Base-by-base conservation (phyloP, 2,888 invertebrate species). In the Thymelicus acteon region DNA sequence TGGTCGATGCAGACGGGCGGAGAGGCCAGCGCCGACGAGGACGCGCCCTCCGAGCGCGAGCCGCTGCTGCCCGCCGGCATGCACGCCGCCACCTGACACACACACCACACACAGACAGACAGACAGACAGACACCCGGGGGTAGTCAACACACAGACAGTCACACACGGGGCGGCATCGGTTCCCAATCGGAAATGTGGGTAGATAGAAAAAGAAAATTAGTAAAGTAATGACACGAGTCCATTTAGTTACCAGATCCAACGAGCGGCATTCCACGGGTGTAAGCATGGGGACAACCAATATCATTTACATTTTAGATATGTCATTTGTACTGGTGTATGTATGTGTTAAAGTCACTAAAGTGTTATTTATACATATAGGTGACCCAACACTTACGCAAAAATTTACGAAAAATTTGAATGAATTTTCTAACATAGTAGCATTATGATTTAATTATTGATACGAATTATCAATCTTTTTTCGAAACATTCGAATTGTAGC, bases 1-100 rank as follows among this genome's bases (percentile, higher is more conserved):
- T 96, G 95, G 88, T 96, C 96, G 91, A 96, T 95, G 96, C 96
- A 96, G 93, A 96, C 96, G 95, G 96, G 96, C 85, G 95, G 95
- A 84, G 95, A 82, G 76, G 95, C 91, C 65, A 95, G 93, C 78
- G 95, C 95, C 87, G 89, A 81, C 73, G 78, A 79, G 64, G 73
- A 71, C n/a, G 78, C 86, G 72, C 81, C 72, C 86, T 86, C 85
- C 87, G 86, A 91, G 65, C 79, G 72, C 39, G 77, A 82, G 72
- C 75, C 75, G 80, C 87, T 94, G 94, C 91, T 92, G 89, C 90
- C 94, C 78, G 88, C 84, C 54, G 86, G 94, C 95, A 91, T 92
- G 90, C 89, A 94, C 80, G 87, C 84, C n/a, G 86, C 82, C 58
- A 86, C 78, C 88, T 88, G 68, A 57, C 67, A 31, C 31, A 31